phyloP scores from a whole-genome alignment of 2,888 invertebrate genomes.

The Ceraclea dissimilis region DNA sequence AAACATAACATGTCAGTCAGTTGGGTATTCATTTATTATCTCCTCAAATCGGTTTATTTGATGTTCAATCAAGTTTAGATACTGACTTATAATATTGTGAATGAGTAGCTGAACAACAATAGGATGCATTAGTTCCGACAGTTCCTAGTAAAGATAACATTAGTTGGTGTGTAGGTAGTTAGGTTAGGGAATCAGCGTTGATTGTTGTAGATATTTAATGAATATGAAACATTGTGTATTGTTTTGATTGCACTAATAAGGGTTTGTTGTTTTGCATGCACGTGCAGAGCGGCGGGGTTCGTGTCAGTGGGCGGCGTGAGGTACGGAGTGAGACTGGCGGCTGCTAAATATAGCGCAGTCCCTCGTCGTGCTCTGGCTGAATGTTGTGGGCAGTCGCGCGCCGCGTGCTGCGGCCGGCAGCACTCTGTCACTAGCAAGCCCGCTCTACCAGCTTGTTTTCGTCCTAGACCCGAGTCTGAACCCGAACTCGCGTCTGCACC shows the following conservation, averaged over 20 bases:
- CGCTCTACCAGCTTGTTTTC: conserved; percentile 49
- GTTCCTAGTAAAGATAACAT: no score
- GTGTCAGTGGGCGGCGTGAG: conserved; percentile 64
- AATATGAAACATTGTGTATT: no score
- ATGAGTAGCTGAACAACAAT: no score
- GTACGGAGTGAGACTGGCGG: conserved; percentile 61
- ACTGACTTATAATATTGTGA: no score
- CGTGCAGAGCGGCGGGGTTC: conserved; percentile 34
- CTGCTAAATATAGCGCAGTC: conserved; percentile 41
- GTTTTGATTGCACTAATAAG: background rate
- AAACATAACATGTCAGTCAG: no score
- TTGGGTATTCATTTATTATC: no score
- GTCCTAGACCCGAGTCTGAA: conserved; percentile 44
- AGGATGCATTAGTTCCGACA: no score
- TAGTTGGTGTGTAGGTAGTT: no score
- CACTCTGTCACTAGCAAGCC: conserved; percentile 32
- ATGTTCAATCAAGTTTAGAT: no score
- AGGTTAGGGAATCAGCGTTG: no score
- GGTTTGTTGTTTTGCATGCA: conserved; percentile 6
- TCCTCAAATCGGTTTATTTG: no score
- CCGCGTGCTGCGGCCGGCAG: conserved; percentile 38
- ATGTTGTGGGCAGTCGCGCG: conserved; percentile 34
- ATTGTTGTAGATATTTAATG: no score
- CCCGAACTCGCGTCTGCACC: conserved; percentile 26
- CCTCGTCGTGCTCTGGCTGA: conserved; percentile 42